Evolutionary conservation across 2,113 vertebrate species (phyloP).

Genomic region (Antidorcas marsupialis): DNA sequence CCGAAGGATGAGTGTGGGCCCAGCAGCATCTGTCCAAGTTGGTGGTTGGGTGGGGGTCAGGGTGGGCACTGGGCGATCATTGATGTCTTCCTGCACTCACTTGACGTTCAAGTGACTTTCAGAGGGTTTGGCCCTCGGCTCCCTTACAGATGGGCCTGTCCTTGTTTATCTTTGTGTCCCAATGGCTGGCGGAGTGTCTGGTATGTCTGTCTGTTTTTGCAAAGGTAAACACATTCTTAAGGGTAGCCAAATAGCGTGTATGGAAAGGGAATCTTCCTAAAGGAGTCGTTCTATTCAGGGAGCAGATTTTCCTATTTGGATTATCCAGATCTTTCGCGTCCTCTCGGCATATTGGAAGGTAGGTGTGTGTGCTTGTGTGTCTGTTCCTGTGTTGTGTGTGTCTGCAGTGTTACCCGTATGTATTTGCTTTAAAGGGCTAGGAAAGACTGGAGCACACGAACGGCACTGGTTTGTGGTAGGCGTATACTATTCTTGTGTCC

Average conservation of each 20-base stretch:
- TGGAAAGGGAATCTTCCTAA: not conserved
- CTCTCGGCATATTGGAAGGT: not conserved
- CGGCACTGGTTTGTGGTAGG: not conserved
- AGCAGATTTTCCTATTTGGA: not conserved
- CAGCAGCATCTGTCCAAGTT: fast-evolving
- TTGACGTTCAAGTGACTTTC: not conserved
- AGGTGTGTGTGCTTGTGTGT: not conserved
- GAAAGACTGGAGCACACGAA: fast-evolving
- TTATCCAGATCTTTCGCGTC: not conserved
- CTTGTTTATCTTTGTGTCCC: not conserved
- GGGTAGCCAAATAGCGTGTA: not conserved
- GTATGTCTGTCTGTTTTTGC: not conserved
- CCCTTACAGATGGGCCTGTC: not conserved
- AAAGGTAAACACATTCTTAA: not conserved
- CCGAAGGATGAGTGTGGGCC: not conserved
- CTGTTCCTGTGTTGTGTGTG: not conserved
- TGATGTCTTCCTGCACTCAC: too few species aligned
- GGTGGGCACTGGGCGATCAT: fast-evolving
- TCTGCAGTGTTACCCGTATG: not conserved
- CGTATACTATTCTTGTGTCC: not conserved
- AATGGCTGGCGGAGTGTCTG: not conserved
- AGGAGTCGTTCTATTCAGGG: not conserved
- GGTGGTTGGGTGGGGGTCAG: not conserved
- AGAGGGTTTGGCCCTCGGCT: not conserved
- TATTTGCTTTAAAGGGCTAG: not conserved